Percentiles rank a stretch among this genome's conserved stretches.
These are phyloP conservation scores for Drosophila kambysellisi DNA, from an alignment of 2,888 invertebrate species.

Conservation along the genomic window DNA sequence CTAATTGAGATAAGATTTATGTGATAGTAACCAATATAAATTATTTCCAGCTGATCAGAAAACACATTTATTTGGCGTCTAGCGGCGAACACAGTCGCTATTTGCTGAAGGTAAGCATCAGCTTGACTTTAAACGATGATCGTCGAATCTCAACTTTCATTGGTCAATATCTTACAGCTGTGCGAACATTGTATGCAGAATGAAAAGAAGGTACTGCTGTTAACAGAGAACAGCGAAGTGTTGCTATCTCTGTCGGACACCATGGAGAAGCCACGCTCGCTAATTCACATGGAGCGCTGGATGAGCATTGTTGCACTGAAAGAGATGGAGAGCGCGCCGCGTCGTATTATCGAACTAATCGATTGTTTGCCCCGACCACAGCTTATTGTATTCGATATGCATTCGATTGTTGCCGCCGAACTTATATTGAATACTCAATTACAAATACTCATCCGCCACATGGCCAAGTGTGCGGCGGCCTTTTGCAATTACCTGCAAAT, in stretches of 20 bases:
- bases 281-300: constrained; percentile 29
- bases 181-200: constrained; percentile 52
- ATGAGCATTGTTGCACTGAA: constrained; percentile 29
- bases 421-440: constrained; percentile 51
- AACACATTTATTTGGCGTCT: constrained; percentile 57
- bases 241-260: neutral
- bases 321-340: constrained; percentile 64
- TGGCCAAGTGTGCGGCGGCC: constrained; percentile 64
- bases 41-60: constrained; percentile 25
- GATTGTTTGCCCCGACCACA: constrained; percentile 54
- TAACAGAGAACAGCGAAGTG: constrained; percentile 31
- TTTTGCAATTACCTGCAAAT: constrained; percentile 54
- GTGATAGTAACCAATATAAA: neutral
- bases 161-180: constrained; percentile 38
- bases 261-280: constrained; percentile 33
- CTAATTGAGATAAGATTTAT: neutral
- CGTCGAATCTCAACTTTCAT: neutral
- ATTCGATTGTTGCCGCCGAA: constrained; percentile 50
- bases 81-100: constrained; percentile 53
- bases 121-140: neutral
- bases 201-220: constrained; percentile 53
- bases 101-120: constrained; percentile 47
- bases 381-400: constrained; percentile 70
- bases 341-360: constrained; percentile 59
- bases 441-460: constrained; percentile 55